These are phyloP conservation scores for Perdix hodgsoniae DNA, from an alignment of 2,797 vertebrate genomes.

Conservation along the genomic window DNA sequence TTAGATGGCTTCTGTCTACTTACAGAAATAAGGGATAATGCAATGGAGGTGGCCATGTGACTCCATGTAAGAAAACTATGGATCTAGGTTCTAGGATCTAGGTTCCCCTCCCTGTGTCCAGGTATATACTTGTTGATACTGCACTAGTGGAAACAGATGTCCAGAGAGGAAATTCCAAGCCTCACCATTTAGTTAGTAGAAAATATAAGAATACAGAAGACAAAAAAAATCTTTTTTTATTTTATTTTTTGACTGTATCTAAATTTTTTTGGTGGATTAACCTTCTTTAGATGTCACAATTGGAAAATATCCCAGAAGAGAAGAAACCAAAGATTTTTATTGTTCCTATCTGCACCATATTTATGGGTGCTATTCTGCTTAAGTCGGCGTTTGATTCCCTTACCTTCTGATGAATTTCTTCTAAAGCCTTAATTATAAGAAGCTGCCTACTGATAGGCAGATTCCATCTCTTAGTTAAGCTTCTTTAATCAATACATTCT, in stretches of 20 bases:
- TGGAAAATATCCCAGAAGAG: background rate
- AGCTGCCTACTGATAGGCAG: background rate
- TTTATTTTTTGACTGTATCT: background rate
- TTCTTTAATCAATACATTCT: background rate
- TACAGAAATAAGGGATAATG: background rate
- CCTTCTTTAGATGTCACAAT: background rate
- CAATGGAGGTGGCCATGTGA: accelerated
- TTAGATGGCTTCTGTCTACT: background rate
- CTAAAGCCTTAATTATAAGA: background rate
- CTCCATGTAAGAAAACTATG: background rate
- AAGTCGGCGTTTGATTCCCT: background rate
- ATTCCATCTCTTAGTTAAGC: background rate
- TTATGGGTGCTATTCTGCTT: background rate
- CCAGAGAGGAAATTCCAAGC: background rate
- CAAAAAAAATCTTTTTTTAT: background rate
- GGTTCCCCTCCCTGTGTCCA: background rate
- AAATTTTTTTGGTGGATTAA: background rate
- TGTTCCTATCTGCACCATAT: background rate
- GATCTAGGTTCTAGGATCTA: background rate
- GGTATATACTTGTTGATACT: background rate
- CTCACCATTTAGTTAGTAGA: background rate
- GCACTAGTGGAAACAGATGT: background rate
- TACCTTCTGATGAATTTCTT: background rate
- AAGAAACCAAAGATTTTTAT: background rate
- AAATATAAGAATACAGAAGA: background rate